Conservation (phyloP, 2,113 vertebrate species). For the Kryptolebias marmoratus region DNA sequence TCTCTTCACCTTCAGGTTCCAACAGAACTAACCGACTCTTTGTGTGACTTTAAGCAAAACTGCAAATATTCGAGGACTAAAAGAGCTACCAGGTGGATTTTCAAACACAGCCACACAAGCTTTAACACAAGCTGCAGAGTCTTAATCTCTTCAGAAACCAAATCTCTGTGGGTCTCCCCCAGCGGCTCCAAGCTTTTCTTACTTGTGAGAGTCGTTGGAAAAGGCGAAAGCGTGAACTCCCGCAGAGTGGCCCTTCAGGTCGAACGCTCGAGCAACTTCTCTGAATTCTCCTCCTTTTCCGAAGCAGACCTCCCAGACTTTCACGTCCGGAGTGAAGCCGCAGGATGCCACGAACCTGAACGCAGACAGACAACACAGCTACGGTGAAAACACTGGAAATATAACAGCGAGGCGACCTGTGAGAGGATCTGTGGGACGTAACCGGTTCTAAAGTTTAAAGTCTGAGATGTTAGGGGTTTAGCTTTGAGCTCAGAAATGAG, state of each 20-base stretch:
- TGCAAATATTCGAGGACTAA: too few species aligned
- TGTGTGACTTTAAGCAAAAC: too few species aligned
- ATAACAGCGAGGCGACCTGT: too few species aligned
- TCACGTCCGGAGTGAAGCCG: constrained; percentile 95
- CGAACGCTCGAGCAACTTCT: constrained; percentile 91
- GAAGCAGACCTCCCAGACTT: constrained; percentile 97
- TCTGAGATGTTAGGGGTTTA: background rate
- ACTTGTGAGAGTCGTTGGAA: constrained; percentile 93
- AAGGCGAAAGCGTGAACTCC: constrained; percentile 89
- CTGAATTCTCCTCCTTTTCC: constrained; percentile 89
- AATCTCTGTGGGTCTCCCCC: background rate
- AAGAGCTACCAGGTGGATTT: too few species aligned
- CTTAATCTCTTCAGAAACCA: background rate
- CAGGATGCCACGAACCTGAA: constrained; percentile 93
- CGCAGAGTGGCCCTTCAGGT: constrained; percentile 92
- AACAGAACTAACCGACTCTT: too few species aligned
- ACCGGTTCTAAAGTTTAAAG: background rate
- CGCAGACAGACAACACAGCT: background rate
- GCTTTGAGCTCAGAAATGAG: background rate
- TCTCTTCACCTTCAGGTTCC: too few species aligned
- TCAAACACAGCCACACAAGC: too few species aligned
- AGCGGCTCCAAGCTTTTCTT: constrained; percentile 3
- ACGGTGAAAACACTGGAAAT: background rate
- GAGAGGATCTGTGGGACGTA: too few species aligned
- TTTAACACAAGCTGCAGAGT: too few species aligned